Percentiles rank a stretch among this genome's conserved stretches.
phyloP scores from a whole-genome alignment of 2,113 vertebrate species.

The Platichthys flesus region DNA sequence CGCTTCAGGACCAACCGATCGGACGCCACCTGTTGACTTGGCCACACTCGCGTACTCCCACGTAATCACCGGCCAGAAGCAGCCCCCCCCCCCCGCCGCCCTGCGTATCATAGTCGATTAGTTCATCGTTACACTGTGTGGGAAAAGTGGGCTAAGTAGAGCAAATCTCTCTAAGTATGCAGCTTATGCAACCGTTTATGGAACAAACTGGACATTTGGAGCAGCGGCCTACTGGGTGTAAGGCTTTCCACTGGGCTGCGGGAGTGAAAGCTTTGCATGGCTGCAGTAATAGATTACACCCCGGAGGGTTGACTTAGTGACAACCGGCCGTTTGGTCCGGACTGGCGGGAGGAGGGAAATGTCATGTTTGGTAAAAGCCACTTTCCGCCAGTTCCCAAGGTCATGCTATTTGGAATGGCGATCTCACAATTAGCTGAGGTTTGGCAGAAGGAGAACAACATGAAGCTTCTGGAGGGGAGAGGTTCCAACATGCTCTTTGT shows the following conservation, averaged over 20 bases:
- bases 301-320: constrained; percentile 13
- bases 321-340: constrained; percentile 12
- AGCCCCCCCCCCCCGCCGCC: constrained; percentile 6
- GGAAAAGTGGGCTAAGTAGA: constrained; percentile 49
- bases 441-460: constrained; percentile 53
- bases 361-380: constrained; percentile 59
- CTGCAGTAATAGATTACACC: constrained; percentile 1
- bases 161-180: constrained; percentile 26
- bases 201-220: constrained; percentile 16
- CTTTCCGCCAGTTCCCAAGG: constrained; percentile 68
- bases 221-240: background rate
- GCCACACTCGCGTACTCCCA: constrained; percentile 57
- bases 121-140: constrained; percentile 44
- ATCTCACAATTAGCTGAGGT: constrained; percentile 72
- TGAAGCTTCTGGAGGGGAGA: constrained; percentile 57
- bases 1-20: constrained; percentile 72
- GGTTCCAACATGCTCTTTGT: constrained; percentile 58
- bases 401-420: constrained; percentile 62
- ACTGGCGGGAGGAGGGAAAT: constrained; percentile 23
- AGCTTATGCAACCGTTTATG: constrained; percentile 41
- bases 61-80: constrained; percentile 57
- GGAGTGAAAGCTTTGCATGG: constrained; percentile 10
- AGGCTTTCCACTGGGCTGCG: constrained; percentile 20
- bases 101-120: constrained; percentile 53
- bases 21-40: constrained; percentile 78